Conservation (phyloP, 2,888 invertebrate species). For the Chymomyza fuscimana region DNA sequence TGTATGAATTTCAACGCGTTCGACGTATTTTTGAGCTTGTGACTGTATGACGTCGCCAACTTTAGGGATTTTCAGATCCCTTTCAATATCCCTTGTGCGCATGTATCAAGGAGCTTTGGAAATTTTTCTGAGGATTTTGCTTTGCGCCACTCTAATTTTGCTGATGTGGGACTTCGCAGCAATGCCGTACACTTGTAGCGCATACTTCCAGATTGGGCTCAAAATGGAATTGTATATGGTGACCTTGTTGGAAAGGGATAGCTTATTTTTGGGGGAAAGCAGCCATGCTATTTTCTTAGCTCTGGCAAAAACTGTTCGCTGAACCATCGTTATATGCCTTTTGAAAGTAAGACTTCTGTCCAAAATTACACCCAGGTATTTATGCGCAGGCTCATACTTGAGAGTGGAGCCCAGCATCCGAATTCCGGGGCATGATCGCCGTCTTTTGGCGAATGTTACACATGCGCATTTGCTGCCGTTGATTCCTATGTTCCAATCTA, state of each 20-base stretch:
- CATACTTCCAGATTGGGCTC: too few relatives aligned
- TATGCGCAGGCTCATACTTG: too few relatives aligned
- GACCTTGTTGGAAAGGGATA: neutral
- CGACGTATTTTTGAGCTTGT: neutral
- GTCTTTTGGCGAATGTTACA: neutral
- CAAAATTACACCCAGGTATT: too few relatives aligned
- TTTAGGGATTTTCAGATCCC: too few relatives aligned
- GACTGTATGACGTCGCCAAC: neutral
- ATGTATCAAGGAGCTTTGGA: slow-evolving; percentile 4
- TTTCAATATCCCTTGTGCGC: too few relatives aligned
- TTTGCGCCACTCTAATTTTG: neutral
- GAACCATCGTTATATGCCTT: too few relatives aligned
- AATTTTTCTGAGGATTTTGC: neutral
- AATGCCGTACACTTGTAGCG: too few relatives aligned
- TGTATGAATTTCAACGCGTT: too few relatives aligned
- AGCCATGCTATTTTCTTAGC: neutral
- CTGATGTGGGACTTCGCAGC: neutral
- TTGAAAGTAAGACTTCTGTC: too few relatives aligned
- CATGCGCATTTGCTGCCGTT: too few relatives aligned
- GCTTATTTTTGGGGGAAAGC: neutral
- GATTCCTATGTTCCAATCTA: neutral
- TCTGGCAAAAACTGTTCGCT: neutral
- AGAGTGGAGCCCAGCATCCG: too few relatives aligned
- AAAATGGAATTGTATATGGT: too few relatives aligned
- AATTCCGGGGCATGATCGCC: neutral